Conservation (phyloP, 2,888 invertebrate species). For the Portevinia maculata region DNA sequence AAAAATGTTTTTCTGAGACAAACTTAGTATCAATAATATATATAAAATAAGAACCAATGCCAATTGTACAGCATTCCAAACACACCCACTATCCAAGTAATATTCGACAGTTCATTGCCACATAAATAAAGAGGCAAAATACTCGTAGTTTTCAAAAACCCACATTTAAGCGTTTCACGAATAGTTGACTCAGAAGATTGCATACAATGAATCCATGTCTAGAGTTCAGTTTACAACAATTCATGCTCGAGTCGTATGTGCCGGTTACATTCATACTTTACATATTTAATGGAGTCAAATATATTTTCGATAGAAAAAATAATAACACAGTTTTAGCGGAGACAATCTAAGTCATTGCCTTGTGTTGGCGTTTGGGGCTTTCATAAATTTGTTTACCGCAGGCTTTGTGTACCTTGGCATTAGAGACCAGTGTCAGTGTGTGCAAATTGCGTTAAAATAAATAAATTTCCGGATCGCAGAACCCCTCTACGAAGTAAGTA, state of each 20-base stretch:
- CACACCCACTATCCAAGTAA: conserved; percentile 8
- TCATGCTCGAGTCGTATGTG: background rate
- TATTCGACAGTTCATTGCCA: conserved; percentile 21
- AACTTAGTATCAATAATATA: too few relatives aligned
- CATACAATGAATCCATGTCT: background rate
- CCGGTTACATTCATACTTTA: background rate
- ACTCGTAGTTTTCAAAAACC: background rate
- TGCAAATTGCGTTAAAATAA: conserved; percentile 15
- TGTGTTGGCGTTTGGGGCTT: conserved; percentile 11
- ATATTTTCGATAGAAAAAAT: too few relatives aligned
- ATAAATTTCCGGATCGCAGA: conserved; percentile 21
- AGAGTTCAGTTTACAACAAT: background rate
- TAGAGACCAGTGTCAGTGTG: background rate
- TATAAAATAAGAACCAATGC: background rate
- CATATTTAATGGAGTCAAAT: background rate
- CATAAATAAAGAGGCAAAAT: background rate
- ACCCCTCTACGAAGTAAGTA: background rate
- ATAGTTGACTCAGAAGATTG: background rate
- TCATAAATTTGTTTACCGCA: conserved; percentile 10
- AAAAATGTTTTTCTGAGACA: background rate
- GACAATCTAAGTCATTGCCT: background rate
- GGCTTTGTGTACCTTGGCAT: background rate
- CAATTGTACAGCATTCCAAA: background rate
- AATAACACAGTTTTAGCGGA: background rate
- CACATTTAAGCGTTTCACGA: background rate